A percentile compares a stretch with the other conserved stretches of the same genome.
These are phyloP conservation scores for Theropithecus gelada DNA, from an alignment of 2,113 vertebrate genomes.

Conservation along the genomic window DNA sequence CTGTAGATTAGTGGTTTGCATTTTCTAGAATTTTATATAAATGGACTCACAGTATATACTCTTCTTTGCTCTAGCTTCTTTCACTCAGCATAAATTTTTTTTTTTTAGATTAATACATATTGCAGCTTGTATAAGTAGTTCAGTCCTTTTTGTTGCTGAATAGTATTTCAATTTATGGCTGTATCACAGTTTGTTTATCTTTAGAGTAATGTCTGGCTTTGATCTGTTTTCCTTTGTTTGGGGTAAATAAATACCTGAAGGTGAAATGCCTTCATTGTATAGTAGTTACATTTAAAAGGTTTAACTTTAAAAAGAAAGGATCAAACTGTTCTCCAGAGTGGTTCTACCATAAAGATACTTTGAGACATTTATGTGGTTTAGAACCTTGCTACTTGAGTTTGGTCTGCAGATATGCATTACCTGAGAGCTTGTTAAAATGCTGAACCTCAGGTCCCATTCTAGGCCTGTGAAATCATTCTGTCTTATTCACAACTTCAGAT, in stretches of 20 bases:
- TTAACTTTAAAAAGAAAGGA: neutral
- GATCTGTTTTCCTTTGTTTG: conserved; percentile 25
- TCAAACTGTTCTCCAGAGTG: neutral
- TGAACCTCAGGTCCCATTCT: neutral
- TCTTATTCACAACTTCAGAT: neutral
- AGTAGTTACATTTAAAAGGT: neutral
- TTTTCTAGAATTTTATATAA: conserved; percentile 40
- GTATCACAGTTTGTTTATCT: neutral
- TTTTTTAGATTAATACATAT: neutral
- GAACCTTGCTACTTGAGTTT: conserved; percentile 2
- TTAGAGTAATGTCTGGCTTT: conserved; percentile 4
- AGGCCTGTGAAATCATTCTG: neutral
- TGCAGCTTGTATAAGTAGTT: neutral
- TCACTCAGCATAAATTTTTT: neutral
- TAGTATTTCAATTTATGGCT: neutral
- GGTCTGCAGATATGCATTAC: neutral
- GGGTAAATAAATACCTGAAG: neutral
- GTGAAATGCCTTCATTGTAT: conserved; percentile 25
- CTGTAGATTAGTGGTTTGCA: neutral
- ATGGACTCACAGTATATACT: neutral
- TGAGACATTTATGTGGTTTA: neutral
- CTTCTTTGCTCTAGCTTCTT: neutral
- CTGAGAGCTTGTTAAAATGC: neutral
- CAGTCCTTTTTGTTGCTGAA: neutral
- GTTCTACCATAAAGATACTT: neutral